These are phyloP conservation scores for Platanista minor DNA, from an alignment of 2,113 vertebrate genomes.

Conservation along the genomic window DNA sequence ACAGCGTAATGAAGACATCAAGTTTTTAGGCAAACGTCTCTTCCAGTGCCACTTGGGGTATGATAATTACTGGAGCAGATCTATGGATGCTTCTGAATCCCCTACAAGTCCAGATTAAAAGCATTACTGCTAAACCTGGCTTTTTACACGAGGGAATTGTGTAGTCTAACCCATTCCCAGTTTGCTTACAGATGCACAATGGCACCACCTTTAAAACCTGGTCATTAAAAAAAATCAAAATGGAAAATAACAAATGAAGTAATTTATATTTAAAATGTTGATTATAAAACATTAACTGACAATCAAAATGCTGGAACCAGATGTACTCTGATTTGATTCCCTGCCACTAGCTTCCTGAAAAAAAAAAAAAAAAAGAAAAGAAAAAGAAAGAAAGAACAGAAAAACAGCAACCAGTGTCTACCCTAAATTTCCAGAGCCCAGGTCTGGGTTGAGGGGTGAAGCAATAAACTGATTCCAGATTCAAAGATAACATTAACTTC, in stretches of 20 bases:
- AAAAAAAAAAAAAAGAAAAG: not conserved
- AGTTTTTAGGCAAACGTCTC: conserved; percentile 97
- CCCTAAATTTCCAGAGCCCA: not conserved
- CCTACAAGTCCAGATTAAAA: conserved; percentile 97
- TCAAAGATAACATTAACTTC: not conserved
- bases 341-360: not conserved
- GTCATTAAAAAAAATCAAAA: conserved; percentile 75
- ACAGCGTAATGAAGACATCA: conserved; percentile 98
- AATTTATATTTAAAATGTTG: conserved; percentile 60
- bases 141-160: conserved; percentile 91
- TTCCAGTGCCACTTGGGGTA: conserved; percentile 93
- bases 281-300: conserved; percentile 67
- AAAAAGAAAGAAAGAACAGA: not conserved
- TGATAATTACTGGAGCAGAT: conserved; percentile 98
- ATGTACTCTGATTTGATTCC: conserved; percentile 22
- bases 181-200: conserved; percentile 82
- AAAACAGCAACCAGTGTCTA: not conserved
- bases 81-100: conserved; percentile 94
- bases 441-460: not conserved
- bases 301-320: conserved; percentile 61
- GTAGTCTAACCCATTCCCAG: conserved; percentile 91
- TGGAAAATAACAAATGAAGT: conserved; percentile 70
- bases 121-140: conserved; percentile 95
- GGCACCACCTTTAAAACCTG: conserved; percentile 78
- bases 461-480: not conserved